A percentile compares a stretch with the other conserved stretches of the same genome.
phyloP scores from a whole-genome alignment of 2,113 vertebrate genomes.

The Potamarius usumacintae region DNA sequence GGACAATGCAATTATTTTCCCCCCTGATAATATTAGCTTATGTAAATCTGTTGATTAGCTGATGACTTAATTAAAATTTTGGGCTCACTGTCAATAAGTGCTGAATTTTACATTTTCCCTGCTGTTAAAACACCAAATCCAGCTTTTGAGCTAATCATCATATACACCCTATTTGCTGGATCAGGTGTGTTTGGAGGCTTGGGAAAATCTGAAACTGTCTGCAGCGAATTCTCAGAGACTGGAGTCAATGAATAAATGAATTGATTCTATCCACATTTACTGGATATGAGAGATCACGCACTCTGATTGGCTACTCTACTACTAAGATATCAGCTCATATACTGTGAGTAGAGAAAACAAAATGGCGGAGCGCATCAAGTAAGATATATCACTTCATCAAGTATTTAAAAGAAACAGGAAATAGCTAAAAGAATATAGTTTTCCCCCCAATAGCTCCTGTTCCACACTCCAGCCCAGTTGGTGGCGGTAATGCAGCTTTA shows the following conservation, averaged over 20 bases:
- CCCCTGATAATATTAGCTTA: background rate
- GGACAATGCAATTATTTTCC: background rate
- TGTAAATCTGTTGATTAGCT: conserved; percentile 4
- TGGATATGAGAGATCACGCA: too few relatives aligned
- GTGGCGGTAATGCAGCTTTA: too few relatives aligned
- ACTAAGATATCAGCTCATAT: too few relatives aligned
- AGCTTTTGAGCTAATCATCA: background rate
- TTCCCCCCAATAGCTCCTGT: too few relatives aligned
- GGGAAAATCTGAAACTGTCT: background rate
- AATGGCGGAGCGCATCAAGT: too few relatives aligned
- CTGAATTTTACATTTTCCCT: background rate
- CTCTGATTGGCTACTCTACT: too few relatives aligned
- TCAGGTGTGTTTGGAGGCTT: background rate
- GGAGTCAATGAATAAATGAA: background rate
- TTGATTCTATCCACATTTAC: too few relatives aligned
- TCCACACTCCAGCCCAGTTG: too few relatives aligned
- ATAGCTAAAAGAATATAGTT: too few relatives aligned
- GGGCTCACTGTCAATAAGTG: background rate
- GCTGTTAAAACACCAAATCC: background rate
- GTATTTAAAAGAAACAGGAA: too few relatives aligned
- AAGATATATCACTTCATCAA: too few relatives aligned
- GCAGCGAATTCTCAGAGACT: background rate
- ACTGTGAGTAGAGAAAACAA: too few relatives aligned
- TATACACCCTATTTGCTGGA: background rate
- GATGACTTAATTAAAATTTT: background rate